Conservation (phyloP, 2,888 invertebrate genomes). For the Lordiphosa andalusiaca region DNA sequence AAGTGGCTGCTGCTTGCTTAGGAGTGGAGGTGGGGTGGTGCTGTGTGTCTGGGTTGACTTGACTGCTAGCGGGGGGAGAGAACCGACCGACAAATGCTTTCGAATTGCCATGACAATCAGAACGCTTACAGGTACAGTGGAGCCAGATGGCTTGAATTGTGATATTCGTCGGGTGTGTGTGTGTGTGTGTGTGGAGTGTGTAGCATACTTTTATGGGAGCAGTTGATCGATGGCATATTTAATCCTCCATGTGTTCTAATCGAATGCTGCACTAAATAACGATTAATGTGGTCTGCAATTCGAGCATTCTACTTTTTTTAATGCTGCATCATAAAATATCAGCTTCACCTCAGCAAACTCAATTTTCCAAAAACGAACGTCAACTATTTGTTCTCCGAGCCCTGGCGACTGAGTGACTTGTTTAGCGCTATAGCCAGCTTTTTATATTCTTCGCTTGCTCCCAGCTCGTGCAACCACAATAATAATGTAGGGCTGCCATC, state of each 20-base stretch:
- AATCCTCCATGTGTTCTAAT: background rate
- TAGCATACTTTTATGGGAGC: constrained; percentile 10
- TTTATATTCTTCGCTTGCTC: too few relatives aligned
- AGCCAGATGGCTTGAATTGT: constrained; percentile 11
- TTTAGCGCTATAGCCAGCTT: too few relatives aligned
- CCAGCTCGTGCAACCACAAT: too few relatives aligned
- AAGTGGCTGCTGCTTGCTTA: constrained; percentile 56
- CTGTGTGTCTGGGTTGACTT: constrained; percentile 33
- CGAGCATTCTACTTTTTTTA: too few relatives aligned
- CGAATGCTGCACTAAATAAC: background rate
- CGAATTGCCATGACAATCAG: constrained; percentile 78
- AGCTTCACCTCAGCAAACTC: too few relatives aligned
- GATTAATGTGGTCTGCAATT: too few relatives aligned
- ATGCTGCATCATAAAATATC: too few relatives aligned
- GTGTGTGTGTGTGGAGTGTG: background rate
- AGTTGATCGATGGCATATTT: background rate
- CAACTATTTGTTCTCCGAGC: too few relatives aligned
- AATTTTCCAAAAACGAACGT: too few relatives aligned
- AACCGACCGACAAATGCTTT: constrained; percentile 77
- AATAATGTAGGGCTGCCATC: too few relatives aligned
- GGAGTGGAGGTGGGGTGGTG: constrained; percentile 15
- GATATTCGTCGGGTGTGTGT: background rate
- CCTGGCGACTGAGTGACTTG: too few relatives aligned
- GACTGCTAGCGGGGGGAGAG: constrained; percentile 37
- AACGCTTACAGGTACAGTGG: constrained; percentile 69